A percentile compares a stretch with the other conserved stretches of the same genome.
phyloP scores from a whole-genome alignment of 2,113 vertebrate genomes.

The Corythoichthys intestinalis region DNA sequence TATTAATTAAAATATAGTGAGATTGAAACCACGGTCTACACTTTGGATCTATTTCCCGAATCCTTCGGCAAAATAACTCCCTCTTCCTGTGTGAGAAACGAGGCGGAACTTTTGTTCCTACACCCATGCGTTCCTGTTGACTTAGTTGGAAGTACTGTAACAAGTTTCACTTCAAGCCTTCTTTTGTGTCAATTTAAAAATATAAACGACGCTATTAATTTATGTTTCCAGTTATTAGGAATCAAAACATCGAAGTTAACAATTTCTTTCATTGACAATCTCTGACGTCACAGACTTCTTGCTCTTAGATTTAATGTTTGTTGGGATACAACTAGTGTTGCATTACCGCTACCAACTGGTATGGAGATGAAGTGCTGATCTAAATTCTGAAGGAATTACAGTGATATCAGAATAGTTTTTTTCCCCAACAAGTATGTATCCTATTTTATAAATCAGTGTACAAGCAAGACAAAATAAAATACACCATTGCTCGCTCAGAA shows the following conservation, averaged over 20 bases:
- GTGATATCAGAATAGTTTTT: no score
- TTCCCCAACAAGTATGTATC: no score
- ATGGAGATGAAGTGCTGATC: no score
- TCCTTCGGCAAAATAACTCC: conserved; percentile 67
- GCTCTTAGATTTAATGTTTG: no score
- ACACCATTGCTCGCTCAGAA: no score
- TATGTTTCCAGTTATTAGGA: not conserved
- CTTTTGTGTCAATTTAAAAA: not conserved
- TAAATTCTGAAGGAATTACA: no score
- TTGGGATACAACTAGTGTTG: no score
- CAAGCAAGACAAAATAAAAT: no score
- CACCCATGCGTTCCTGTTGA: conserved; percentile 15
- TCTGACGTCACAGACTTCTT: not conserved
- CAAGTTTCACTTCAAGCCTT: conserved; percentile 14
- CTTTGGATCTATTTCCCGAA: accelerated
- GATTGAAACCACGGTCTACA: not conserved
- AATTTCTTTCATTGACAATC: conserved; percentile 14
- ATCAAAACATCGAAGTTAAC: not conserved
- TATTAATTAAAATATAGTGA: not conserved
- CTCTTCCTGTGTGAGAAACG: conserved; percentile 2
- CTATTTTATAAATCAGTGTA: no score
- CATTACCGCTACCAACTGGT: no score
- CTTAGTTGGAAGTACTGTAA: accelerated
- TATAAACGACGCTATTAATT: not conserved
- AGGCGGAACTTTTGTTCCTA: conserved; percentile 28